A percentile compares a stretch with the other conserved stretches of the same genome.
Evolutionary conservation across 2,113 vertebrate species (phyloP).

Genomic region (Lamprotornis superbus): DNA sequence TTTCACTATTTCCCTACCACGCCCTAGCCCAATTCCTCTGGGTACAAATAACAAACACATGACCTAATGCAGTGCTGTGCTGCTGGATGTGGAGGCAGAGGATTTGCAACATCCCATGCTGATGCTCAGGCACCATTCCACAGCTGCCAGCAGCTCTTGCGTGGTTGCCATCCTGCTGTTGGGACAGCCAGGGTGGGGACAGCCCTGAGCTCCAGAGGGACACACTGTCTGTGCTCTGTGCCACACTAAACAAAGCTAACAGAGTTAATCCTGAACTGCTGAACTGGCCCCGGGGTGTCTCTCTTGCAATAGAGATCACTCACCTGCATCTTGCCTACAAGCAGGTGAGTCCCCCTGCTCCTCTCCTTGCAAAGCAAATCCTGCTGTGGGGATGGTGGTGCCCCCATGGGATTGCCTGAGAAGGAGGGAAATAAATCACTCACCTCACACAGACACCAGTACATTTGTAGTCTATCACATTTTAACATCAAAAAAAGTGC

Average conservation of each 20-base stretch:
- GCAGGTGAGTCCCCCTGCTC: neutral
- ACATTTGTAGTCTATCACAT: neutral
- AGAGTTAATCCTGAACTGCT: neutral
- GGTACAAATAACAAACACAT: neutral
- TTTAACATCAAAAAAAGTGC: neutral
- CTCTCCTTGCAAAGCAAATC: neutral
- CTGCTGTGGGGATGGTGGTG: neutral
- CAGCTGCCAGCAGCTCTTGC: neutral
- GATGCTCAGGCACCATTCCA: neutral
- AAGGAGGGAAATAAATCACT: neutral
- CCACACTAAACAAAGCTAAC: neutral
- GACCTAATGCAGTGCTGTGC: neutral
- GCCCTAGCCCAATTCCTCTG: neutral
- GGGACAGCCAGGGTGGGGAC: neutral
- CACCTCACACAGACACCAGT: neutral
- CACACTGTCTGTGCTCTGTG: accelerated
- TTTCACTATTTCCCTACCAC: neutral
- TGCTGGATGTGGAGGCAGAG: neutral
- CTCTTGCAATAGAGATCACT: neutral
- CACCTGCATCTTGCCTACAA: neutral
- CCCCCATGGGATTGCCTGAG: accelerated
- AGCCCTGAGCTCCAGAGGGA: neutral
- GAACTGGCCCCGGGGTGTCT: accelerated
- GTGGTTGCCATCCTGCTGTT: neutral
- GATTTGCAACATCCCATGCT: neutral